These are phyloP conservation scores for Pogonocichla stellata DNA, from an alignment of 2,113 vertebrate species.

Conservation along the genomic window DNA sequence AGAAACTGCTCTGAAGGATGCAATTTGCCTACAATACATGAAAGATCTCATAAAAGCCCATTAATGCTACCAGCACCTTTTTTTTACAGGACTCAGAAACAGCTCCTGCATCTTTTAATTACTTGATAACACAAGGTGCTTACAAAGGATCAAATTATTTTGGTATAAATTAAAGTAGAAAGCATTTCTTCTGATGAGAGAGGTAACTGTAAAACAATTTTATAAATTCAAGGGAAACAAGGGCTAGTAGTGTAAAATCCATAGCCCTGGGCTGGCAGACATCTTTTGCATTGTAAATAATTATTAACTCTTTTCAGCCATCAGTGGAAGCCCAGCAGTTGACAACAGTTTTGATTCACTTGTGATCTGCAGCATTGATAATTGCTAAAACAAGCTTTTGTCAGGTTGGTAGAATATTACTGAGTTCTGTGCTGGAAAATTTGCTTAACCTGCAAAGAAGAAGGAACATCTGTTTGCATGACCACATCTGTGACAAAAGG, in stretches of 20 bases:
- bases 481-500: background rate
- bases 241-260: background rate
- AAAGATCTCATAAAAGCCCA: background rate
- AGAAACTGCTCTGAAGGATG: background rate
- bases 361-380: background rate
- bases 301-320: conserved; percentile 7
- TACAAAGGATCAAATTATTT: conserved; percentile 25
- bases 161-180: conserved; percentile 24
- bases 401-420: background rate
- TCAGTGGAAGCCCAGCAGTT: background rate
- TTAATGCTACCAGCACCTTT: background rate
- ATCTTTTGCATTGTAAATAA: conserved; percentile 1
- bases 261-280: background rate
- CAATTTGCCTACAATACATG: background rate
- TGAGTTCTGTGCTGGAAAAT: background rate
- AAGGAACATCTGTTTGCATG: background rate
- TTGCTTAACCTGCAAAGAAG: background rate
- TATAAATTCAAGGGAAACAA: conserved; percentile 1
- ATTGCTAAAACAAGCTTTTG: background rate
- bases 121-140: background rate
- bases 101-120: conserved; percentile 10
- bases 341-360: background rate
- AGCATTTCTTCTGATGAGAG: background rate
- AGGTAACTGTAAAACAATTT: background rate
- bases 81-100: background rate